Evolutionary conservation across 2,888 invertebrate species (phyloP).

Genomic region (Cheiracanthium punctorium): DNA sequence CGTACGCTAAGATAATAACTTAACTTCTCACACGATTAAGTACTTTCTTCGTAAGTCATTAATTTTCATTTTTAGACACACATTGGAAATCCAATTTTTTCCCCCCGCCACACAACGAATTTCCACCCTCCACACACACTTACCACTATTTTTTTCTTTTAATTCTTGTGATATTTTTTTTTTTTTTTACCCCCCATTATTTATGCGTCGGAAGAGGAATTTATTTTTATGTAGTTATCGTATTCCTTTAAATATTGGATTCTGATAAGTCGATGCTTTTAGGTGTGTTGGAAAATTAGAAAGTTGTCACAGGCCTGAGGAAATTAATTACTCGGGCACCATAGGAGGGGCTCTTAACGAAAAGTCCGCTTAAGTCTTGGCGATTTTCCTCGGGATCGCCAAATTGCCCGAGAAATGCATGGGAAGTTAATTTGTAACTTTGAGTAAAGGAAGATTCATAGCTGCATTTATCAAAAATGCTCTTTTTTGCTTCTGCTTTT

Average conservation of each 20-base stretch:
- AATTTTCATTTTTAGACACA: constrained; percentile 69
- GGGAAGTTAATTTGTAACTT: constrained; percentile 3
- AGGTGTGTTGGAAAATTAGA: constrained; percentile 69
- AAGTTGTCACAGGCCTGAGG: constrained; percentile 50
- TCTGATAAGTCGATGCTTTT: constrained; percentile 66
- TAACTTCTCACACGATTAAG: constrained; percentile 68
- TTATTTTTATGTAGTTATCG: constrained; percentile 69
- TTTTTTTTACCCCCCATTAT: constrained; percentile 21
- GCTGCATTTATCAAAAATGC: neutral
- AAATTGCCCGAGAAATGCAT: neutral
- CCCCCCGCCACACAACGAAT: neutral
- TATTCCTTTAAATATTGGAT: constrained; percentile 70
- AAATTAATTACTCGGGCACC: constrained; percentile 53
- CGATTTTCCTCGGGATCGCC: constrained; percentile 1
- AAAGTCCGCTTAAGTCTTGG: constrained; percentile 11
- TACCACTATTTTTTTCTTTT: constrained; percentile 24
- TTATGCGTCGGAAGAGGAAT: constrained; percentile 40
- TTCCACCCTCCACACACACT: neutral
- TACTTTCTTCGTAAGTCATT: constrained; percentile 66
- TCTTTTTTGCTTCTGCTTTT: neutral
- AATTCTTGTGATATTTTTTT: neutral
- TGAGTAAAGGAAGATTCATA: constrained; percentile 1
- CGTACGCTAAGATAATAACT: constrained; percentile 62
- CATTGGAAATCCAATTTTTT: constrained; percentile 66
- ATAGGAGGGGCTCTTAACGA: neutral